Base-by-base conservation (phyloP, 2,113 vertebrate species). In the Pachyramphus minor region DNA sequence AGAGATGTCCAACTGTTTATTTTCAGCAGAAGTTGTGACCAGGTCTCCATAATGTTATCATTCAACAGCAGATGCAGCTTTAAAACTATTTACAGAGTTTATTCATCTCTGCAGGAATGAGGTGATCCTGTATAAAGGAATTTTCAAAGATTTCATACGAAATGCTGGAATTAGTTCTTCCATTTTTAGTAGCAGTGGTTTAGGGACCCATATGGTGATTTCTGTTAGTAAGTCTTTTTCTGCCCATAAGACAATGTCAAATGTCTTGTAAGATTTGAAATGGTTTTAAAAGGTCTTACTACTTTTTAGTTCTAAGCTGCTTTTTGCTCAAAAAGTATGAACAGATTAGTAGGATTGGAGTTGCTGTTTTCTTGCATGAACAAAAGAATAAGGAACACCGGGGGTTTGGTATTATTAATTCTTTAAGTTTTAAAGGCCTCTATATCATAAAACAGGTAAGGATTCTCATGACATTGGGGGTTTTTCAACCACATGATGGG, bases 1-100 rank as follows among this genome's bases (percentile, higher is more conserved):
- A 60, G 66, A 73, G 15, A 58, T 62, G 89, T 81, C 41, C 69
- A 53, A 1, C 44, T 89, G 84, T 83, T 91, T 89, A 66, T 80
- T 93, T 87, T 31, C 89, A 89, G 77, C 77, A 87, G 71, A 24
- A 91, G 49, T 73, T 64, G 35, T 33, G 58, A 9, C 74, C 66
- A 55, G 35, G 12, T 66, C 62, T 79, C 58, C 27, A 22, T 5
- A 91, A 89, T 56, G 41, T 91, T 96, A 94, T 93, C 87, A 39
- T 30, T 85, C 87, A 89, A 42, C 21, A 73, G 81, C 94, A 96
- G 81, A 53, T 39, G 53, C 58, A 82, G 42, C 87, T 87, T 84
- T 47, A 45, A 63, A 87, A 63, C 52, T 64, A 1, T 76, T 72
- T 28, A n/a, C 20, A 50, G 49, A 50, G 11, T 89, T 90, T 64